Base-by-base conservation (phyloP, 2,113 vertebrate genomes). In the Aepyceros melampus region DNA sequence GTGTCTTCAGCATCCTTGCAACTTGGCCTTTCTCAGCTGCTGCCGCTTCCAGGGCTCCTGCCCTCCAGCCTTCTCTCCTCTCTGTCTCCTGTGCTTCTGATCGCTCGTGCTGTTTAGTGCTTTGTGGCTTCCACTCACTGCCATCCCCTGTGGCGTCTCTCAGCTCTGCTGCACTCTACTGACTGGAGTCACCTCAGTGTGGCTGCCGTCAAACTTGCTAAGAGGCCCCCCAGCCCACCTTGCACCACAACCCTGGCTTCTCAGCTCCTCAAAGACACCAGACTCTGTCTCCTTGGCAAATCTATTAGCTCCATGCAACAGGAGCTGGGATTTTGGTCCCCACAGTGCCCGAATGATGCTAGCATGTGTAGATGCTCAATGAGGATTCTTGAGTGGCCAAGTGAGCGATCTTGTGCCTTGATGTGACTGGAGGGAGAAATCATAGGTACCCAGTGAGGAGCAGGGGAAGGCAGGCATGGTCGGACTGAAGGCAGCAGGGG, bases 11-110 rank as follows among this genome's bases (percentile, higher is more conserved):
- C 58, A 8, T 36, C 15, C 33, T n/a, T 31, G 47, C 40, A 49
- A 7, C 71, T 58, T 0, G 0, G n/a, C 33, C 49, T 40, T 43
- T 49, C 53, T 31, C 0, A 0, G n/a, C n/a, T 71, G n/a, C n/a
- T 3, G 11, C 36, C 33, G 33, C 40, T 16, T 43, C 81, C 5
- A 1, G 3, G 14, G 33, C 36, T 27, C 12, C 13, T 10, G 5
- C 33, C 15, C 16, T 8, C 36, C 11, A 12, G 16, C 27, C 27
- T 23, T 58, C 87, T 93, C 21, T 29, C 29, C 36, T 23, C 33
- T 19, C 43, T 31, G 1, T 62, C 47, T 83, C 36, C 2, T 36
- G 17, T 13, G 29, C 45, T 83, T 74, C 64, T 87, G 49, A 51
- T 25, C 23, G 49, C 13, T 55, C n/a, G 0, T 2, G 15, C 29